phyloP scores from a whole-genome alignment of 2,888 invertebrate genomes.

The Nebria salina region DNA sequence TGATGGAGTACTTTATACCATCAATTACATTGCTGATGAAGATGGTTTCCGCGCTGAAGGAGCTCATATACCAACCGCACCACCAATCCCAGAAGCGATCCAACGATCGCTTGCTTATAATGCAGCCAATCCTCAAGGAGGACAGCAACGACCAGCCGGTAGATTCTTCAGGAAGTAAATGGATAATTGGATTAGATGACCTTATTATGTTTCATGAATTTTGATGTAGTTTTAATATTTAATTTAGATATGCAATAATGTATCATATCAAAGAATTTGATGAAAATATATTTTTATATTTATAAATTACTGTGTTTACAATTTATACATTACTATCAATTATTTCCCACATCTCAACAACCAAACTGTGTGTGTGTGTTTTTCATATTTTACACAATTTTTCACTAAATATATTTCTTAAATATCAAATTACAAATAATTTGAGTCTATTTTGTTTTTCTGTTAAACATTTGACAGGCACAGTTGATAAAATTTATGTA shows the following conservation, averaged over 20 bases:
- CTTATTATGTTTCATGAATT: background rate
- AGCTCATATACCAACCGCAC: conserved; percentile 38
- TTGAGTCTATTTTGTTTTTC: too few relatives aligned
- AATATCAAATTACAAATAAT: too few relatives aligned
- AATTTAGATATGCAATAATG: background rate
- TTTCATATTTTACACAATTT: too few relatives aligned
- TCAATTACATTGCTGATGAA: conserved; percentile 55
- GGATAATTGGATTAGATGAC: conserved; percentile 11
- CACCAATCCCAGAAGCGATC: conserved; percentile 43
- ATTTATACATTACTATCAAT: too few relatives aligned
- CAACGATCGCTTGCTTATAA: conserved; percentile 35
- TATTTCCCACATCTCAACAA: too few relatives aligned
- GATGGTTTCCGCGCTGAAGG: conserved; percentile 37
- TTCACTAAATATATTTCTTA: too few relatives aligned
- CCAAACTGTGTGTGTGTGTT: too few relatives aligned
- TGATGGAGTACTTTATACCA: conserved; percentile 67
- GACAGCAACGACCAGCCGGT: conserved; percentile 32
- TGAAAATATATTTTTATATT: too few relatives aligned
- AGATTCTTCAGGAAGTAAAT: conserved; percentile 47
- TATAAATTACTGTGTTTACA: too few relatives aligned
- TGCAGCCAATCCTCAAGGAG: conserved; percentile 53
- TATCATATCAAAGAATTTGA: background rate
- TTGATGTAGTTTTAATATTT: background rate
- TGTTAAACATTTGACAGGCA: too few relatives aligned
- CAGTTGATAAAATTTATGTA: too few relatives aligned